phyloP scores from a whole-genome alignment of 2,797 vertebrate genomes.

The Crax fasciolata region DNA sequence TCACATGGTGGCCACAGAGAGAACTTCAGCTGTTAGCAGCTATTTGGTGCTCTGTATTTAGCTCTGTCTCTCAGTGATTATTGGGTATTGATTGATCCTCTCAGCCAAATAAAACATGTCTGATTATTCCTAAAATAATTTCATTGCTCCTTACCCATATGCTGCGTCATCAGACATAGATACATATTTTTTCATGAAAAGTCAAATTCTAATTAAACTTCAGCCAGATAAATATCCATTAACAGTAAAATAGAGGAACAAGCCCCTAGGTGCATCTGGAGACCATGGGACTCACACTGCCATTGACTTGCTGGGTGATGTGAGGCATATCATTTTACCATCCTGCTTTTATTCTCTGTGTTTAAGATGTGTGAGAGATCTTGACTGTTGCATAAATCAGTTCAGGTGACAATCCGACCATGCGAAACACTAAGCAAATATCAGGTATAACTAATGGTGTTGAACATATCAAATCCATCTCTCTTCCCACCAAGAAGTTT shows the following conservation, averaged over 20 bases:
- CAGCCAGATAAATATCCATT: not conserved
- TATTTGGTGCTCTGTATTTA: not conserved
- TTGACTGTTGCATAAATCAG: not conserved
- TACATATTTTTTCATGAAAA: not conserved
- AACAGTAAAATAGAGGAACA: not conserved
- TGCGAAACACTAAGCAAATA: not conserved
- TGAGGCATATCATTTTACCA: not conserved
- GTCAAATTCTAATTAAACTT: not conserved
- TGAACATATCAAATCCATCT: conserved; percentile 3
- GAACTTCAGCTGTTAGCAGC: not conserved
- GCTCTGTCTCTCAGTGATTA: not conserved
- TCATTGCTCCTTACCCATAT: not conserved
- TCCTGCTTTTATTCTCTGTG: not conserved
- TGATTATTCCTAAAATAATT: not conserved
- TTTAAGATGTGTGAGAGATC: not conserved
- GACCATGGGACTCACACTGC: accelerated
- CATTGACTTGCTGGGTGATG: not conserved
- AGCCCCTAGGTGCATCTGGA: not conserved
- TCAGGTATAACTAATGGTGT: not conserved
- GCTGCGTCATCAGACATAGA: not conserved
- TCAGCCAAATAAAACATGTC: not conserved
- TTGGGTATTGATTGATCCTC: not conserved
- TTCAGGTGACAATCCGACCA: not conserved
- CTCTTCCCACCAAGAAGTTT: not conserved
- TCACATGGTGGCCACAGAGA: not conserved